Conservation (phyloP, 2,113 vertebrate species). For the Tichodroma muraria region DNA sequence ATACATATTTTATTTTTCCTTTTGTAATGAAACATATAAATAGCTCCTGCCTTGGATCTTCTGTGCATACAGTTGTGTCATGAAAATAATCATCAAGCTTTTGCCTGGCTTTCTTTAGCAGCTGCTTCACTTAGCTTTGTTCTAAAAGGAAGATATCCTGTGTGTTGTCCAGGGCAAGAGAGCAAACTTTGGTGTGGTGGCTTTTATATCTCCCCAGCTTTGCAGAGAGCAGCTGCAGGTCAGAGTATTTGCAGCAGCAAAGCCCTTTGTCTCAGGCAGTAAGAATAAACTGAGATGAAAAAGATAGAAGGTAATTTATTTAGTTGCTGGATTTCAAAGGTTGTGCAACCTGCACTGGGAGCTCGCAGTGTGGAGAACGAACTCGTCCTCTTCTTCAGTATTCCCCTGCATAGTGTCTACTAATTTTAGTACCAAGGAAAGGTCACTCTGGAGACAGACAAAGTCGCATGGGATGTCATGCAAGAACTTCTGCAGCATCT, state of each 20-base stretch:
- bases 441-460: not conserved
- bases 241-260: not conserved
- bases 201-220: not conserved
- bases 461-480: accelerated
- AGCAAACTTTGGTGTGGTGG: not conserved
- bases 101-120: not conserved
- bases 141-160: not conserved
- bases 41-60: not conserved
- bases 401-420: not conserved
- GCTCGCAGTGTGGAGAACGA: accelerated
- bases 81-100: not conserved
- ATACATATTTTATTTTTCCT: not conserved
- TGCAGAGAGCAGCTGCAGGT: not conserved
- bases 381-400: not conserved
- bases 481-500: not conserved
- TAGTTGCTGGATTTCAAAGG: not conserved
- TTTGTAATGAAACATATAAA: not conserved
- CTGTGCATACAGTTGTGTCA: not conserved
- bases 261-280: not conserved
- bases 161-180: not conserved
- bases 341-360: not conserved
- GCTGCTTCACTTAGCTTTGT: not conserved
- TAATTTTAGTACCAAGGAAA: not conserved
- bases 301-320: not conserved
- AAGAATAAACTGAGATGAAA: conserved; percentile 13